phyloP scores from a whole-genome alignment of 2,888 invertebrate genomes.

The Tenthredo livida region DNA sequence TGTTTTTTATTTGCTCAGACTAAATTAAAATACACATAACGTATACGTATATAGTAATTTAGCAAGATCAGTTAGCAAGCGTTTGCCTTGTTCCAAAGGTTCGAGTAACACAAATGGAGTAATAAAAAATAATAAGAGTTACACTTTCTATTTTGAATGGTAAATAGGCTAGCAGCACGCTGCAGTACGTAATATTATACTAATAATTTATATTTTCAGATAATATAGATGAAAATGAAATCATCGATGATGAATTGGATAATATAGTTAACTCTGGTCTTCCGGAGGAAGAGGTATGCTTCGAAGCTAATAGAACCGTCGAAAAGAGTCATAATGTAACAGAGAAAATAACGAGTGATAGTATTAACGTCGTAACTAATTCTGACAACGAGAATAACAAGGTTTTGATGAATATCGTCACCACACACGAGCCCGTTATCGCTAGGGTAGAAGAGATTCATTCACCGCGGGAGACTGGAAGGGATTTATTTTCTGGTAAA shows the following conservation, averaged over 20 bases:
- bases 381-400: constrained; percentile 65
- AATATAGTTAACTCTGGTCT: constrained; percentile 24
- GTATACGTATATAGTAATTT: neutral
- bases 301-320: constrained; percentile 31
- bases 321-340: neutral
- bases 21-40: neutral
- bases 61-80: neutral
- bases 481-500: constrained; percentile 6
- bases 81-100: constrained; percentile 47
- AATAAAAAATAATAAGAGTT: neutral
- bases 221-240: neutral
- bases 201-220: constrained; percentile 13
- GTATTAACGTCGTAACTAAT: constrained; percentile 59
- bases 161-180: neutral
- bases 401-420: constrained; percentile 65
- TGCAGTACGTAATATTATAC: too few relatives aligned
- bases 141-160: neutral
- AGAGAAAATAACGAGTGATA: constrained; percentile 40
- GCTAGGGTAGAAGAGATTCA: constrained; percentile 65
- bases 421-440: constrained; percentile 64
- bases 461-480: neutral
- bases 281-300: constrained; percentile 39
- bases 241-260: constrained; percentile 13
- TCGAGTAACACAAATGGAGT: neutral
- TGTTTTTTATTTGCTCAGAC: neutral